Evolutionary conservation across 2,797 vertebrate species (phyloP), one percentile per base, ranked within the genome.

Genomic region (Poeciliopsis infans): DNA sequence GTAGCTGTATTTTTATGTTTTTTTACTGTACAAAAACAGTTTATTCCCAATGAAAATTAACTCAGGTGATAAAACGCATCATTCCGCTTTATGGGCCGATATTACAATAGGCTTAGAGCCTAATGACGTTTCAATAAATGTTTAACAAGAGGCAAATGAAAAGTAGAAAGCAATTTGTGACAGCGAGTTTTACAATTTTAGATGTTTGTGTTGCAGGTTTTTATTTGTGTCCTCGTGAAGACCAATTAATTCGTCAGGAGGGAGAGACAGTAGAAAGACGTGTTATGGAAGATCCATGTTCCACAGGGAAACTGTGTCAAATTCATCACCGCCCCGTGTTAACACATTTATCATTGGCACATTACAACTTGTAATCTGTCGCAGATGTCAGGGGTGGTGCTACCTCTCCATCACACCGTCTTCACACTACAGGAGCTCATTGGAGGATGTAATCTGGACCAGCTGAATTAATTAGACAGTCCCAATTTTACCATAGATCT

Each of bases 301-400:
- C 88, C 87, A 74, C 45, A 53, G 85, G 88, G 91, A 92, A 77
- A 74, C 79, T n/a, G 82, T 77, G 69, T 88, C 87, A 76, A 84
- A 94, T 95, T 94, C 88, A 93, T 95, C 93, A 92, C 89, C 72
- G 28, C 84, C 85, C 87, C 82, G 16, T 88, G 87, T 88, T 91
- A 82, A 77, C 88, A 87, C 90, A 91, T 94, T 93, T 83, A 93
- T 95, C 93, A 92, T 84, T 49, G 74, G 80, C 86, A 90, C 88
- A 88, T 94, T 94, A 93, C 91, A 89, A 88, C 87, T 77, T 79
- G 90, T 88, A 91, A 95, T 95, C 93, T 88, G 88, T 93, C 92
- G 91, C 92, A 90, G 90, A 91, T 93, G 91, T 90, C 89, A 83
- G 81, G 81, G 84, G 36, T 70, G 88, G 69, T 74, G 84, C 81